Percentiles rank a stretch among this genome's conserved stretches.
phyloP scores from a whole-genome alignment of 1,140 invertebrate genomes.

The Aphis craccivora region DNA sequence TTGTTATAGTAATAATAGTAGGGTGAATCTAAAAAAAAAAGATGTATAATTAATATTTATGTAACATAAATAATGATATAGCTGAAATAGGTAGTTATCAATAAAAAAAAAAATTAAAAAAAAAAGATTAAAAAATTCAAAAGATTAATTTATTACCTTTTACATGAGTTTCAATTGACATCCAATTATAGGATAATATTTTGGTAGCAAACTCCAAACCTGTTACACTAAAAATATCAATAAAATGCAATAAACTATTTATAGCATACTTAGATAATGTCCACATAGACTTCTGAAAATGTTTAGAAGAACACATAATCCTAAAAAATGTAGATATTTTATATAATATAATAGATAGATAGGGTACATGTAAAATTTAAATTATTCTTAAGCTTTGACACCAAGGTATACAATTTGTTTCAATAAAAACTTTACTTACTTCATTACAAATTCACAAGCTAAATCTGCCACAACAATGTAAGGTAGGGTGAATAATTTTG shows the following conservation, averaged over 20 bases:
- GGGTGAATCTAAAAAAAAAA: constrained; percentile 1
- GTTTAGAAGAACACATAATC: constrained; percentile 12
- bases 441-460: constrained; percentile 80
- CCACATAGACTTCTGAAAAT: constrained; percentile 37
- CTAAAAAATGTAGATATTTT: constrained; percentile 10
- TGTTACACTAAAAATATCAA: constrained; percentile 39
- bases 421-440: constrained; percentile 67
- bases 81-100: neutral
- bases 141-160: constrained; percentile 37
- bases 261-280: constrained; percentile 45
- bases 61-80: neutral
- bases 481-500: constrained; percentile 81
- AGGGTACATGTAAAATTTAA: neutral
- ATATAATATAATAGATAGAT: neutral
- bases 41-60: neutral
- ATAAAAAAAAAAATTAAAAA: too few species aligned
- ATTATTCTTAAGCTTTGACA: neutral
- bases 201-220: constrained; percentile 42
- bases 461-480: constrained; percentile 87
- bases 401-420: neutral
- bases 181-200: constrained; percentile 29
- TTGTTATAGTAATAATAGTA: constrained; percentile 44
- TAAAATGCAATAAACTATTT: constrained; percentile 44
- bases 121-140: too few species aligned
- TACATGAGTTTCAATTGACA: constrained; percentile 32